Base-by-base conservation (phyloP, 2,113 vertebrate species). In the Lamprologus speciosus region DNA sequence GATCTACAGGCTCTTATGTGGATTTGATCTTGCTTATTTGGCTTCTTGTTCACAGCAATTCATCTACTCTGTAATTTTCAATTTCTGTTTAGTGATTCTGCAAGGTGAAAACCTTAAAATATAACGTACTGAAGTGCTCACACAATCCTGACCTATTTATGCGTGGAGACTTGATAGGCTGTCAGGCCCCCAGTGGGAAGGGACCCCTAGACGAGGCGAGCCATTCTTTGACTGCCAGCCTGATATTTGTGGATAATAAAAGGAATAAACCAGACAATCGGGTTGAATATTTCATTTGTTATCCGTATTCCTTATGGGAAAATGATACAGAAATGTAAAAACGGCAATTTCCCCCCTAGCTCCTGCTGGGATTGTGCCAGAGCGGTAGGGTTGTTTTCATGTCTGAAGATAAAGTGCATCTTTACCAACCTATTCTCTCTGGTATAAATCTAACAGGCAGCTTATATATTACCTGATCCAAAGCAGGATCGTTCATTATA, bases 241-340 rank as follows among this genome's bases (percentile, higher is more conserved):
- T 94, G 94, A 95, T 95, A 95, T 96, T 93, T 95, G 93, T 53
- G 94, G 96, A 95, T 94, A 95, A 96, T 96, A 97, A 96, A 96
- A 97, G 92, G 96, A 97, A 97, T 96, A 97, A 96, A 97, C 97
- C 97, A 97, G 96, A 97, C 96, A 96, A 96, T 91, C 91, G 94
- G 94, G 90, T 95, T 93, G 94, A 96, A 92, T 97, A 96, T 97
- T 97, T 96, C 96, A 97, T 97, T 97, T 97, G 96, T 97, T 97
- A 96, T 95, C 96, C 89, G 93, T 95, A 97, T 96, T 97, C 96
- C 97, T 97, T 97, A 90, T 95, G 96, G 97, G 96, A 96, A 95
- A 95, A 96, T 96, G 94, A 94, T 94, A 95, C 93, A 95, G 90
- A 97, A 97, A 96, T 94, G 93, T 94, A 96, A 97, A 97, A 96